phyloP scores from a whole-genome alignment of 1,140 invertebrate species.

The Trachelipus rathkii region DNA sequence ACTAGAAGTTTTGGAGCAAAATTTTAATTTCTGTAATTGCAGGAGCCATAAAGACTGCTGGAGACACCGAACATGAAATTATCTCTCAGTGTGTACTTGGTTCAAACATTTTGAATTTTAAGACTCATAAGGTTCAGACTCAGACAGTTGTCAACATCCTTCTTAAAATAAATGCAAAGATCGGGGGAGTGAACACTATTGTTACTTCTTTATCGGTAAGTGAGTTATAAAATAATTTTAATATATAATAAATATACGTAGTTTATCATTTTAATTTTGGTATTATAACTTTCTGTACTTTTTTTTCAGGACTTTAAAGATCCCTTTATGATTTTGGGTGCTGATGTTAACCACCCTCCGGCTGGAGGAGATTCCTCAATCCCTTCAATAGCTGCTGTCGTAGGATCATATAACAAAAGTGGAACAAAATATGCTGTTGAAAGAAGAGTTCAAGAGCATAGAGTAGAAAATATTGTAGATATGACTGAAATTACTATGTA shows the following conservation, averaged over 20 bases:
- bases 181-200: constrained; percentile 68
- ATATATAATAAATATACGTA: too few relatives aligned
- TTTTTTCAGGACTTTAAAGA: background rate
- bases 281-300: background rate
- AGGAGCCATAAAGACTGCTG: constrained; percentile 64
- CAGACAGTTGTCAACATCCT: constrained; percentile 67
- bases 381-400: constrained; percentile 5
- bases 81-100: constrained; percentile 76
- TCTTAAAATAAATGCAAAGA: constrained; percentile 78
- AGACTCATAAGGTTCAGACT: constrained; percentile 54
- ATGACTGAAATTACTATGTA: constrained; percentile 14
- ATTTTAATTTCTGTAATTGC: constrained; percentile 36
- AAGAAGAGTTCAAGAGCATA: background rate
- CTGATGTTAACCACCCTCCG: constrained; percentile 4
- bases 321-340: constrained; percentile 12
- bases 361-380: background rate
- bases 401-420: background rate
- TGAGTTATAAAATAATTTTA: background rate
- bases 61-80: constrained; percentile 68
- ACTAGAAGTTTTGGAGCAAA: too few relatives aligned
- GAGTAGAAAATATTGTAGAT: background rate
- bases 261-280: too few relatives aligned
- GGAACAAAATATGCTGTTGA: background rate
- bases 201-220: background rate
- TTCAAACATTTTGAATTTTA: constrained; percentile 28